Conservation (phyloP, 2,113 vertebrate genomes). For the Macquaria ambigua region DNA sequence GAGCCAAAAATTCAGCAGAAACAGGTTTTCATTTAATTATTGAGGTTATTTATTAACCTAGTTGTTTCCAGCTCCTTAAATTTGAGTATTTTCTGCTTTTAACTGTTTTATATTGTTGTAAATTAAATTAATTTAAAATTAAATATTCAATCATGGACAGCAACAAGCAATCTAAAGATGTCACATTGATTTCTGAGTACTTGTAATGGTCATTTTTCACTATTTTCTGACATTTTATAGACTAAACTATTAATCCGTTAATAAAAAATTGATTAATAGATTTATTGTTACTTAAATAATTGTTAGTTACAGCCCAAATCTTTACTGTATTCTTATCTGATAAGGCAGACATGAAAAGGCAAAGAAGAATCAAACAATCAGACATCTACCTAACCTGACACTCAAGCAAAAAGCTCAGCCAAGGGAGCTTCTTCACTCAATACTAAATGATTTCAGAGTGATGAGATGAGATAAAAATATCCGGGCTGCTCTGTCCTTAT, state of each 20-base stretch:
- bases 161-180: neutral
- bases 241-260: neutral
- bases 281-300: neutral
- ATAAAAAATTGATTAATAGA: neutral
- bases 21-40: neutral
- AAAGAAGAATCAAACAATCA: slow-evolving; percentile 9
- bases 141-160: neutral
- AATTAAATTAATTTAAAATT: too few relatives aligned
- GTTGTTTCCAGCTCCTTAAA: neutral
- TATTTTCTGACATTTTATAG: neutral
- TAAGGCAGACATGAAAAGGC: neutral
- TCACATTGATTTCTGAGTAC: neutral
- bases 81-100: neutral
- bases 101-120: neutral
- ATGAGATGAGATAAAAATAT: slow-evolving; percentile 64
- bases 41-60: neutral
- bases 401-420: slow-evolving; percentile 15
- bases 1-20: neutral
- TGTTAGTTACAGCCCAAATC: neutral
- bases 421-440: slow-evolving; percentile 47
- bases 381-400: slow-evolving; percentile 14
- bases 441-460: slow-evolving; percentile 58
- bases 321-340: neutral
- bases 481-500: slow-evolving; percentile 37
- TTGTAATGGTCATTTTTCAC: neutral